Evolutionary conservation across 30 jellyfish, hydroid and myxozoan species (phyloP), one percentile per base, ranked within the genome.

Genomic region (Cassiopea xamachana): DNA sequence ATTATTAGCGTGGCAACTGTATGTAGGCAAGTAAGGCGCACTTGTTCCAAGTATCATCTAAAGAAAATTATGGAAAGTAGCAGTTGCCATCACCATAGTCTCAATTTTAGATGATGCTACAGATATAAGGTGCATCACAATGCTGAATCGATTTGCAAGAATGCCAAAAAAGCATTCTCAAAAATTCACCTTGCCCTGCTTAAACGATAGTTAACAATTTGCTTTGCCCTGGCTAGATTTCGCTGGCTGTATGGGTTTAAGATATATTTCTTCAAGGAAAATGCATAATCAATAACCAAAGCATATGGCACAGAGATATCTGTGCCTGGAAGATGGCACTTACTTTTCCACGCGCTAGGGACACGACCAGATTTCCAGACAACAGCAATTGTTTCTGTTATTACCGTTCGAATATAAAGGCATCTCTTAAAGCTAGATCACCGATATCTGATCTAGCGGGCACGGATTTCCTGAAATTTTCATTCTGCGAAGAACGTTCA

Each of bases 121-220:
- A 6, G 12, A 3, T 6, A 55, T 55, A 3, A 10, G 64, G 10
- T 6, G 12, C 10, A 55, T 6, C 7, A 55, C 7, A 3, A 55
- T 10, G 12, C 64, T 6, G 12, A 55, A 55, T 10, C 64, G 7
- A 55, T 55, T 55, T 48, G 89, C 50, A 27, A 85, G 93, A n/a
- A 85, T 85, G 48, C 93, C 93, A 27, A 27, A 75, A 85, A 85
- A 46, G 93, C 93, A 79, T 87, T 87, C 80, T 79, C 89, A 27
- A 69, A 74, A 55, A 87, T 89, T 67, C 94, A 61, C 19, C 93
- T 58, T n/a, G 93, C 93, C 46, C 93, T 47, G 39, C 87, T 70
- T 14, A 85, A 59, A 7, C 87, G 75, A 81, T 79, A 87, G 78
- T 77, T 87, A 19, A n/a, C 77, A 58, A 87, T 80, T n/a, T 90